phyloP scores from a whole-genome alignment of 2,888 invertebrate species.

The Andrena fulva region DNA sequence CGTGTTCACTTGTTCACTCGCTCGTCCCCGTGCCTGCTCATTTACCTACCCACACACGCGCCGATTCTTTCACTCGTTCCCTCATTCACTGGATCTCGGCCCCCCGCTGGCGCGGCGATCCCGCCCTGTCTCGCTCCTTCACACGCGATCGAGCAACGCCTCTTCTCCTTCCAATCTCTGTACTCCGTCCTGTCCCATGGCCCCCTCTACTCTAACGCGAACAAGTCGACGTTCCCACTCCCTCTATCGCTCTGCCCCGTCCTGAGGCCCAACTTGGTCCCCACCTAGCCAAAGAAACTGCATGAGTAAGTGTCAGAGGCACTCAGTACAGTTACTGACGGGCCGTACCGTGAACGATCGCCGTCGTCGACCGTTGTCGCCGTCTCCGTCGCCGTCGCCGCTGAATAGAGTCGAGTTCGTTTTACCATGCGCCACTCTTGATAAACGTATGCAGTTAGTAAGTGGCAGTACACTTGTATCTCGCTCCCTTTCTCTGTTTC shows the following conservation, averaged over 20 bases:
- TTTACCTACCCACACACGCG: constrained; percentile 43
- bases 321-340: constrained; percentile 82
- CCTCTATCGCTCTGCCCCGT: constrained; percentile 50
- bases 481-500: constrained; percentile 21
- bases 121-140: neutral
- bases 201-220: constrained; percentile 24
- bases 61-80: constrained; percentile 38
- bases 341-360: constrained; percentile 75
- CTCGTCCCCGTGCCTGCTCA: constrained; percentile 17
- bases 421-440: constrained; percentile 67
- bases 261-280: constrained; percentile 65
- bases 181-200: constrained; percentile 6
- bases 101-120: neutral
- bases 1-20: constrained; percentile 30
- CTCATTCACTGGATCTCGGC: constrained; percentile 30
- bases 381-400: constrained; percentile 43
- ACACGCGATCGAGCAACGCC: neutral
- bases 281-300: constrained; percentile 70
- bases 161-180: neutral
- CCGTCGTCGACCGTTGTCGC: constrained; percentile 59
- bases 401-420: constrained; percentile 37
- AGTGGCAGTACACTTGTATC: constrained; percentile 63
- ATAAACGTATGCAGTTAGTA: constrained; percentile 68
- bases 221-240: constrained; percentile 58
- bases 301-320: constrained; percentile 77